These are phyloP conservation scores for Tetrax tetrax DNA, from an alignment of 2,113 vertebrate genomes.

Conservation along the genomic window DNA sequence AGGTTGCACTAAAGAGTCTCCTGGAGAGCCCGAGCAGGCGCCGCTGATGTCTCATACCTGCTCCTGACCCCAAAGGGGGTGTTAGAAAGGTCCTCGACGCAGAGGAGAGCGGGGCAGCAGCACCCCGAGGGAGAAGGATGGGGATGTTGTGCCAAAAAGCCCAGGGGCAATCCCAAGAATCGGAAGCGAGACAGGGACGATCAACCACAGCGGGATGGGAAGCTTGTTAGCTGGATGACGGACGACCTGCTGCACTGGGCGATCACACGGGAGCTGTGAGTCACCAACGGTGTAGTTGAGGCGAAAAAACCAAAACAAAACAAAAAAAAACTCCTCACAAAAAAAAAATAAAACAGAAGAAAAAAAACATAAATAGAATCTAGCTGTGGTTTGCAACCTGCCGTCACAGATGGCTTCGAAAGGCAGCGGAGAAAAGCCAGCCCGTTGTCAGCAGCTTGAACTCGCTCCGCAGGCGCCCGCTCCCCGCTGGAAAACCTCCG, in stretches of 20 bases:
- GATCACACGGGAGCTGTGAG: neutral
- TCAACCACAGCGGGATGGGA: neutral
- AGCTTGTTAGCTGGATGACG: neutral
- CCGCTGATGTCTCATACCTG: neutral
- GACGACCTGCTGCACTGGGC: neutral
- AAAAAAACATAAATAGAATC: no score
- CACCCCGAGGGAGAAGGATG: neutral
- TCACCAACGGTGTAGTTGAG: neutral
- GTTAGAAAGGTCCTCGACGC: neutral
- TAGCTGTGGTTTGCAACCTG: neutral
- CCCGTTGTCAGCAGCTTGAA: neutral
- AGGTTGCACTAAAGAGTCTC: neutral
- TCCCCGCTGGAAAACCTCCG: neutral
- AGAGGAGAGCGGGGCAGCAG: neutral
- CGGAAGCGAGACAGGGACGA: fast-evolving
- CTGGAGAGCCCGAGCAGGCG: neutral
- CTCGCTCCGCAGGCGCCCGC: neutral
- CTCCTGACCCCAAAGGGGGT: neutral
- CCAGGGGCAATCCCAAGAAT: neutral
- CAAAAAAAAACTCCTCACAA: neutral
- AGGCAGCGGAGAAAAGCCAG: neutral
- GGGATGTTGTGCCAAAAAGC: neutral
- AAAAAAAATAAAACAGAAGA: neutral
- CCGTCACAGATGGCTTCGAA: neutral
- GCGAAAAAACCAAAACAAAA: neutral